phyloP scores from a whole-genome alignment of 2,797 vertebrate species.

The Phataginus tricuspis region DNA sequence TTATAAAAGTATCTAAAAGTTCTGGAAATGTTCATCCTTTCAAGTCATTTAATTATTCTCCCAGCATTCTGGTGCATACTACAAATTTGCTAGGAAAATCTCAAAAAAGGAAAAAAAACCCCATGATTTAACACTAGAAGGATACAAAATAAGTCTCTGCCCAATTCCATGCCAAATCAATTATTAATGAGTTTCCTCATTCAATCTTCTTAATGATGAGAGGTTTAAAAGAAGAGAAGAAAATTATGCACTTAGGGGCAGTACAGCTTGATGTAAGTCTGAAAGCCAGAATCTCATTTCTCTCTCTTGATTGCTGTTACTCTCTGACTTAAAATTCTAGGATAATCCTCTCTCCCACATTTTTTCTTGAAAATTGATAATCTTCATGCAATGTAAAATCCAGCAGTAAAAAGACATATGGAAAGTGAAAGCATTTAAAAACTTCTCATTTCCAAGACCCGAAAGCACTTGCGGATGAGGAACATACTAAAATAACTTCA shows the following conservation, averaged over 20 bases:
- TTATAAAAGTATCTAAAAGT: not conserved
- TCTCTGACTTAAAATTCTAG: constrained; percentile 35
- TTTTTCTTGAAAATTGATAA: not conserved
- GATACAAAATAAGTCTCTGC: not conserved
- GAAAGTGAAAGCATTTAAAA: not conserved
- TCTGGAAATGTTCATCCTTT: constrained; percentile 3
- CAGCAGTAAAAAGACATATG: not conserved
- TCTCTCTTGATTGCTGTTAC: not conserved
- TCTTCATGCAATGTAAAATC: not conserved
- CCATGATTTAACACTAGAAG: not conserved
- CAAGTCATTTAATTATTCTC: constrained; percentile 38
- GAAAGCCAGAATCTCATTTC: not conserved
- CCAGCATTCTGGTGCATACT: constrained; percentile 2
- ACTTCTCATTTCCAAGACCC: constrained; percentile 33
- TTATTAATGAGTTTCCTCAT: not conserved
- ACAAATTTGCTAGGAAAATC: constrained; percentile 39
- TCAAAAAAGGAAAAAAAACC: not conserved
- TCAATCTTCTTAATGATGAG: constrained; percentile 22
- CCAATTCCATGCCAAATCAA: constrained; percentile 21
- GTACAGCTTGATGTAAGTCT: not conserved
- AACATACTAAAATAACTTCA: not conserved
- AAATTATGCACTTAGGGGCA: not conserved
- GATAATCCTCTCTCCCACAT: not conserved
- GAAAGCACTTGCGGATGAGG: not conserved
- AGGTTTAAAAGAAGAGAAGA: not conserved